A percentile compares a stretch with the other conserved stretches of the same genome.
Evolutionary conservation across 2,888 invertebrate genomes (phyloP).

Genomic region (Acleris emargana): DNA sequence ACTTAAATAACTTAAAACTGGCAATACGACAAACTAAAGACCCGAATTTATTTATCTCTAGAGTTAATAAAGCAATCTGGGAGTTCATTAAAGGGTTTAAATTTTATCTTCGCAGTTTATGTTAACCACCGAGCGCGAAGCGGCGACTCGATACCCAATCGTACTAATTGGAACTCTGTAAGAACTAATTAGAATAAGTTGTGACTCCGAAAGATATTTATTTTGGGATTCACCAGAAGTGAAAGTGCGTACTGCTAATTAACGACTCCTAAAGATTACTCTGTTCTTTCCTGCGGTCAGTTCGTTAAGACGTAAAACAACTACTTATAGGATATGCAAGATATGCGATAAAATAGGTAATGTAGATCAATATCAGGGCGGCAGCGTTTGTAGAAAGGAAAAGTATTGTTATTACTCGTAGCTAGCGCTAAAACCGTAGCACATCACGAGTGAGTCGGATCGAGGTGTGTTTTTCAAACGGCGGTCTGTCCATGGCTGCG

Average conservation of each 20-base stretch:
- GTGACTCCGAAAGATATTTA: slow-evolving; percentile 50
- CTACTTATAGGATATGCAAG: too few relatives aligned
- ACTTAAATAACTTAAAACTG: slow-evolving; percentile 23
- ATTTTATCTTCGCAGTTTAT: slow-evolving; percentile 75
- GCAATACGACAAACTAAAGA: slow-evolving; percentile 50
- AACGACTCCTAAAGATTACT: slow-evolving; percentile 15
- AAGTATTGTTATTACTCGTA: too few relatives aligned
- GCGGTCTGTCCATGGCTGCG: too few relatives aligned
- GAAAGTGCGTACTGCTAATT: slow-evolving; percentile 49
- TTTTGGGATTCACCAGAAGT: slow-evolving; percentile 50
- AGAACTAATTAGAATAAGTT: slow-evolving; percentile 72
- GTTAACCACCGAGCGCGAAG: slow-evolving; percentile 61
- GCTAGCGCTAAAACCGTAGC: too few relatives aligned
- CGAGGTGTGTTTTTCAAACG: too few relatives aligned
- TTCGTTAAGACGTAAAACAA: not conserved
- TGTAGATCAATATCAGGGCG: too few relatives aligned
- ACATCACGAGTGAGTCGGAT: too few relatives aligned
- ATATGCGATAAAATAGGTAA: too few relatives aligned
- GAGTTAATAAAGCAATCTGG: slow-evolving; percentile 69
- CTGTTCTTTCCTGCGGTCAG: not conserved
- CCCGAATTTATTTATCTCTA: slow-evolving; percentile 62
- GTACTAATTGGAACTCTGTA: slow-evolving; percentile 73
- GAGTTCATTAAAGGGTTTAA: slow-evolving; percentile 75
- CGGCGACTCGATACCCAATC: slow-evolving; percentile 59
- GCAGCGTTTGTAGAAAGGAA: too few relatives aligned